phyloP scores from a whole-genome alignment of 2,888 invertebrate species.

The Leptarthrus brevirostris region DNA sequence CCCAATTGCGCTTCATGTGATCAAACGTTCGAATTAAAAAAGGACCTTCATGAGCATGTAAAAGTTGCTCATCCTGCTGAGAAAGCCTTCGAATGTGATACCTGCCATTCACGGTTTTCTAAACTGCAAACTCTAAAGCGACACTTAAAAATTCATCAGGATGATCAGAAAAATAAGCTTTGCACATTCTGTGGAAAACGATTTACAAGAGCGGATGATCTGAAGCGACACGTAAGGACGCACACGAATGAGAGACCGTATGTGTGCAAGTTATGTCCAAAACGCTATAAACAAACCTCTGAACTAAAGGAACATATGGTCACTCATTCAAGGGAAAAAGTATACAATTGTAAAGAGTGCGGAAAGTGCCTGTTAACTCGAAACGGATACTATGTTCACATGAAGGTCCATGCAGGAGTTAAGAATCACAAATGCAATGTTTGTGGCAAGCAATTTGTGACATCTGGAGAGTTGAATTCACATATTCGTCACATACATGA shows the following conservation, averaged over 20 bases:
- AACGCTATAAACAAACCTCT: slow-evolving; percentile 70
- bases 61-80: slow-evolving; percentile 77
- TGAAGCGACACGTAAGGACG: slow-evolving; percentile 75
- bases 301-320: slow-evolving; percentile 56
- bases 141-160: slow-evolving; percentile 41
- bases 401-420: slow-evolving; percentile 56
- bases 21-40: slow-evolving; percentile 16
- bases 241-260: slow-evolving; percentile 76
- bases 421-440: slow-evolving; percentile 56
- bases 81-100: slow-evolving; percentile 81
- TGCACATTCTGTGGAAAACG: slow-evolving; percentile 75
- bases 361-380: slow-evolving; percentile 57
- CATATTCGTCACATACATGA: slow-evolving; percentile 69
- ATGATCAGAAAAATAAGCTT: slow-evolving; percentile 65
- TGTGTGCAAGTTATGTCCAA: slow-evolving; percentile 73
- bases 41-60: slow-evolving; percentile 26
- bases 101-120: slow-evolving; percentile 82
- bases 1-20: slow-evolving; percentile 36
- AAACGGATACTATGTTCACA: slow-evolving; percentile 57
- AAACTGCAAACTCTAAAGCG: slow-evolving; percentile 48
- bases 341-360: slow-evolving; percentile 56
- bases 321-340: slow-evolving; percentile 54
- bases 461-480: slow-evolving; percentile 72
- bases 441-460: slow-evolving; percentile 56
- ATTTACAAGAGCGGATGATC: slow-evolving; percentile 74